These are phyloP conservation scores for Pampus argenteus DNA, from an alignment of 2,797 vertebrate genomes.

Conservation along the genomic window DNA sequence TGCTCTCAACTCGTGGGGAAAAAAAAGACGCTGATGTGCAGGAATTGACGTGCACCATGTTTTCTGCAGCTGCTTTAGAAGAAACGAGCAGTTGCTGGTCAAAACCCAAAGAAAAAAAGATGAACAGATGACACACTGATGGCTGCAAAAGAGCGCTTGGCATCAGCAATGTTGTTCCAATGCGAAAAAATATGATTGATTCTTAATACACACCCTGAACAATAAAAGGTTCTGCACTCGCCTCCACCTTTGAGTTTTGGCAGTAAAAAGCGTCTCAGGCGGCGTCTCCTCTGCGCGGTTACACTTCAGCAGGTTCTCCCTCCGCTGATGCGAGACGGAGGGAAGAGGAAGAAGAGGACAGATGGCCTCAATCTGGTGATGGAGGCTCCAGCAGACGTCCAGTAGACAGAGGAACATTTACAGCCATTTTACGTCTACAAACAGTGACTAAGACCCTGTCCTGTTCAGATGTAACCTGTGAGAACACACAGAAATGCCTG, in stretches of 20 bases:
- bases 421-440: slow-evolving; percentile 63
- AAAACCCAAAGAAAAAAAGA: background rate
- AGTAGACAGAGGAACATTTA: slow-evolving; percentile 65
- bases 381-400: slow-evolving; percentile 56
- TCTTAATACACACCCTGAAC: background rate
- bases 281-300: slow-evolving; percentile 32
- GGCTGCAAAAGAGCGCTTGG: slow-evolving; percentile 4
- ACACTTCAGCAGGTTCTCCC: slow-evolving; percentile 51
- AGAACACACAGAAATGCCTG: slow-evolving; percentile 5
- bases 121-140: background rate
- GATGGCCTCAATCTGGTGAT: slow-evolving; percentile 78
- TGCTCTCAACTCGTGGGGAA: background rate
- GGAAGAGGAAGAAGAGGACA: slow-evolving; percentile 55
- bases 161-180: background rate
- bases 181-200: slow-evolving; percentile 5
- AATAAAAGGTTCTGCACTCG: slow-evolving; percentile 4
- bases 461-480: slow-evolving; percentile 27
- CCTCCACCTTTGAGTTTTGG: slow-evolving; percentile 8
- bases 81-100: background rate
- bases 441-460: slow-evolving; percentile 38
- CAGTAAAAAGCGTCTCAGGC: slow-evolving; percentile 2
- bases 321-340: slow-evolving; percentile 48
- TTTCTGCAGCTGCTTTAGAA: slow-evolving; percentile 13
- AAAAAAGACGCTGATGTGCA: background rate
- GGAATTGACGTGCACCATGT: background rate